Evolutionary conservation across 2,113 vertebrate species (phyloP), one percentile per base, ranked within the genome.

Genomic region (Corythaixoides concolor): DNA sequence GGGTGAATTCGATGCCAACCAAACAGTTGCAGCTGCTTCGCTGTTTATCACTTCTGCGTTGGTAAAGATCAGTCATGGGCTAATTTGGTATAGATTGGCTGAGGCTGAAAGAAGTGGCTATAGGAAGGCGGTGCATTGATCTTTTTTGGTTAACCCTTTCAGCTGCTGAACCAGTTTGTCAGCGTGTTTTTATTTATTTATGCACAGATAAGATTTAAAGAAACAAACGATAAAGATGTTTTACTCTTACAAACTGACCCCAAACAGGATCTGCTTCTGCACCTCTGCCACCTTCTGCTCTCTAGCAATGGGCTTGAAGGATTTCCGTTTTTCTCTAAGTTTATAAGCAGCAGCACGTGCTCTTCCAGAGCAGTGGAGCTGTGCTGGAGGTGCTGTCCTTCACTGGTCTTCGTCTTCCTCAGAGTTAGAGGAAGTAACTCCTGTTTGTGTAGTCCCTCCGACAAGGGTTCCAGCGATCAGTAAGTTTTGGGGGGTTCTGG

Each of bases 141-240:
- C 28, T 79, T 90, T 39, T 63, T 59, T n/a, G 67, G 67, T 86
- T 88, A 93, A 74, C 72, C 45, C 33, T 55, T 67, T 59, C 94
- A 88, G 76, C 82, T 95, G 85, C 82, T 84, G 15, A 88, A 80
- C 1, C 59, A 59, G 32, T 95, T 95, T 92, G 88, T 76, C 88
- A 86, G 75, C n/a, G 7, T 50, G 37, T 45, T 88, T 89, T 73
- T 72, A 43, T 93, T 95, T 79, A 80, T 53, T 95, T 93, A 81
- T 81, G 35, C 73, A 56, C 9, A 27, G 73, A 89, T 55, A 59
- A 84, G 63, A 67, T 62, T 78, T 85, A 77, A 90, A 83, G 55
- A 77, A 94, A 49, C 30, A 83, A 72, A 43, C 2, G 2, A 32
- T 64, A 69, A 74, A 76, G 45, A 22, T 43, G 14, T 56, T 76